Conservation (phyloP, 2,797 vertebrate species). For the Enteromius afrohamiltoni region DNA sequence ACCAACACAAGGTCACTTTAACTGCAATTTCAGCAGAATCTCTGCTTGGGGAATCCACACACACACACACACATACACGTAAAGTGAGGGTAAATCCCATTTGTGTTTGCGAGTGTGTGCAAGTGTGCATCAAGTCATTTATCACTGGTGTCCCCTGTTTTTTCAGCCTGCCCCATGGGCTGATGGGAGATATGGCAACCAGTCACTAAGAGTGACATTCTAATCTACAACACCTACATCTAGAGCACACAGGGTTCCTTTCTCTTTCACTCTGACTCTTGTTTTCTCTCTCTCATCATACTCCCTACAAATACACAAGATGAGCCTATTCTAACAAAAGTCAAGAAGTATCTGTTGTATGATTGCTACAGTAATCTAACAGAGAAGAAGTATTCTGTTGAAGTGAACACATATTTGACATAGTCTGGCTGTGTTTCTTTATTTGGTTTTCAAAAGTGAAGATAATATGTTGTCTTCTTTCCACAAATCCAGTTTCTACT, state of each 20-base stretch:
- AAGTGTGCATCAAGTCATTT: constrained; percentile 52
- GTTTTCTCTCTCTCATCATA: constrained; percentile 39
- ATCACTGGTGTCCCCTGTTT: constrained; percentile 61
- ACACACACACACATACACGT: constrained; percentile 11
- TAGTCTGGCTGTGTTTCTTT: neutral
- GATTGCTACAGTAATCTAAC: neutral
- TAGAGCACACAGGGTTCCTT: constrained; percentile 34
- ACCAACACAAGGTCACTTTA: constrained; percentile 45
- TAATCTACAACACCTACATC: constrained; percentile 70
- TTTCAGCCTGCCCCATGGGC: constrained; percentile 61
- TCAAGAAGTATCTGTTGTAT: neutral
- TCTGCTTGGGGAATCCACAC: constrained; percentile 37
- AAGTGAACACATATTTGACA: neutral
- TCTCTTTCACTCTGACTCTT: constrained; percentile 4
- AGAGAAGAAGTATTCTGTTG: neutral
- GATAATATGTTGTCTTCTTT: neutral
- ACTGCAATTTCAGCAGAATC: constrained; percentile 33
- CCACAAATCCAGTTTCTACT: neutral
- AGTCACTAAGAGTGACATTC: constrained; percentile 74
- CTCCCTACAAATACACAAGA: constrained; percentile 8
- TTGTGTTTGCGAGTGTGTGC: constrained; percentile 45
- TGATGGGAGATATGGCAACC: constrained; percentile 72
- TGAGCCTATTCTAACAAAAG: constrained; percentile 24
- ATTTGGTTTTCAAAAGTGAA: neutral
- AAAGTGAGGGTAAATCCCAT: constrained; percentile 52